These are phyloP conservation scores for Pollenia griseotomentosa DNA, from an alignment of 2,888 invertebrate species.

Conservation along the genomic window DNA sequence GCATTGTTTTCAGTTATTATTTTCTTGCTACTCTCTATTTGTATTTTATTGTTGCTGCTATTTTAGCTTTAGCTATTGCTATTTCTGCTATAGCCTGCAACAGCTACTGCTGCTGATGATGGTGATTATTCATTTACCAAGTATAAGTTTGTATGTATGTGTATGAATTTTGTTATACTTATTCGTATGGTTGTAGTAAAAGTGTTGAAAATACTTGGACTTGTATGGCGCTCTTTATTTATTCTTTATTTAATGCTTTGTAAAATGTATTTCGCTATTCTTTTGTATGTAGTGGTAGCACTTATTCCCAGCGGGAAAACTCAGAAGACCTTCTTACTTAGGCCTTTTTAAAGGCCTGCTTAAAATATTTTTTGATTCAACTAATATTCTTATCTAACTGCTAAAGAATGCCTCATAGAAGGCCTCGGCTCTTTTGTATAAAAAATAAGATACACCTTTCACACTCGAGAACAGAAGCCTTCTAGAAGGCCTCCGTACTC, in stretches of 20 bases:
- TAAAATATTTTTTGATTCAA: neutral
- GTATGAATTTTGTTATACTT: neutral
- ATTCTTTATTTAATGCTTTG: slow-evolving; percentile 25
- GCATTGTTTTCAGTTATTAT: slow-evolving; percentile 37
- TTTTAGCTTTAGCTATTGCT: neutral
- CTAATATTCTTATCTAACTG: too few relatives aligned
- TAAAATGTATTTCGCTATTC: neutral
- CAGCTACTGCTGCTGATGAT: neutral
- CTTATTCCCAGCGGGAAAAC: too few relatives aligned
- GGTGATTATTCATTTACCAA: slow-evolving; percentile 52
- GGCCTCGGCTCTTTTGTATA: too few relatives aligned
- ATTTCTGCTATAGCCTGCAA: neutral
- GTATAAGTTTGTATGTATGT: neutral
- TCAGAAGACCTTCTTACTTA: too few relatives aligned
- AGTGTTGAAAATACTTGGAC: slow-evolving; percentile 10
- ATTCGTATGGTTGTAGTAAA: slow-evolving; percentile 24
- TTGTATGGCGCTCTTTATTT: slow-evolving; percentile 29
- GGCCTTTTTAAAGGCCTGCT: too few relatives aligned
- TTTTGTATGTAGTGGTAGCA: slow-evolving; percentile 14
- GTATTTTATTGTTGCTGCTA: slow-evolving; percentile 10
- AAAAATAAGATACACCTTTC: too few relatives aligned
- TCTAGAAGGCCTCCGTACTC: too few relatives aligned
- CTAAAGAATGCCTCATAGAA: too few relatives aligned
- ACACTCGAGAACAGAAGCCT: too few relatives aligned
- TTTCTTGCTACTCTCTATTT: slow-evolving; percentile 5